Base-by-base conservation (phyloP, 2,797 vertebrate species). In the Euphonia xanthogaster region DNA sequence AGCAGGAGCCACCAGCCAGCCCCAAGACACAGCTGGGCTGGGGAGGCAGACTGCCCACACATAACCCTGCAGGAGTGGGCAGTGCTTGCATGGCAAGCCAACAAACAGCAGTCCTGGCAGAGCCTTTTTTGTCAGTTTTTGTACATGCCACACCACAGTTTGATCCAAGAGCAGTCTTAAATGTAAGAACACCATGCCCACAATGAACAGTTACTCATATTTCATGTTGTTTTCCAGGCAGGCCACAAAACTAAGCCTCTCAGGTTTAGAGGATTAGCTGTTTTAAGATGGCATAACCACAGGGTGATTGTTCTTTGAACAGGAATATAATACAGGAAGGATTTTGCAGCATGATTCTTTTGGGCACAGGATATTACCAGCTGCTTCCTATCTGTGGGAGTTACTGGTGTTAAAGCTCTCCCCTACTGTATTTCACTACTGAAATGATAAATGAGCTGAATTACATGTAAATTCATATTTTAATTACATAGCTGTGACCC, bases 91-190 rank as follows among this genome's bases (percentile, higher is more conserved):
- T 2, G 20, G 58, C 42, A 47, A 33, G 40, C 30, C 58, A 40
- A 24, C 50, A 16, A 30, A 47, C 30, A 30, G 3, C 60, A 48
- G 13, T 7, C 35, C 42, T 33, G 42, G 30, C 25, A 40, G 7
- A 55, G 35, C 1, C 0, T 6, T 63, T 18, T 18, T 6, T 2
- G 0, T 28, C 10, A 0, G 1, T 4, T 30, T 40, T 98, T 75
- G 94, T 90, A 44, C 98, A 97, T 57, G 96, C 87, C 79, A 98
- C 97, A 94, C 94, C 97, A 45, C 95, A 97, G 63, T 98, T 98
- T 85, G 91, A 98, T 62, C 80, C 97, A 25, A 75, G 70, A 40
- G 89, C 84, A 40, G 76, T 97, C 45, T 92, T 98, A 48, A 86
- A 98, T n/a, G 98, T 98, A 95, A 97, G 97, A 83, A 96, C 61